Evolutionary conservation across 2,113 vertebrate genomes (phyloP).

Genomic region (Cromileptes altivelis): DNA sequence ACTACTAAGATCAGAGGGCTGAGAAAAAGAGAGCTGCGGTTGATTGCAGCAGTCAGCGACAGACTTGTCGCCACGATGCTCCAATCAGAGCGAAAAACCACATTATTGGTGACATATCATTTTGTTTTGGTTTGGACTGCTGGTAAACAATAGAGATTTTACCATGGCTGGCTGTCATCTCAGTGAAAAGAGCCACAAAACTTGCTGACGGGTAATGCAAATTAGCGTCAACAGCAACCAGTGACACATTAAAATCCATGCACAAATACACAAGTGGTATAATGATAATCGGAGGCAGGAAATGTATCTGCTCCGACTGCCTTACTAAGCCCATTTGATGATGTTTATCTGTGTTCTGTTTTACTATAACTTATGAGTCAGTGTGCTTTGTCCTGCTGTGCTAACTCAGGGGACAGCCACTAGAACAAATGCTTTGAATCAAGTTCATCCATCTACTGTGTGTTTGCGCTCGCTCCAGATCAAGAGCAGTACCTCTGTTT

Average conservation of each 20-base stretch:
- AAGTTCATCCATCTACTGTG: neutral
- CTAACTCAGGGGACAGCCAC: neutral
- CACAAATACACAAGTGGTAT: neutral
- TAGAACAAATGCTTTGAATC: neutral
- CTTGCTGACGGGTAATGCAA: conserved; percentile 28
- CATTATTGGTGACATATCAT: conserved; percentile 64
- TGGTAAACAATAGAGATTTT: conserved; percentile 48
- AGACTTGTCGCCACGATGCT: conserved; percentile 53
- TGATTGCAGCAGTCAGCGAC: conserved; percentile 48
- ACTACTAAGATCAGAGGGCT: conserved; percentile 56
- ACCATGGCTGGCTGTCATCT: conserved; percentile 26
- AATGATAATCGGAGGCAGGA: neutral
- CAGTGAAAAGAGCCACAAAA: conserved; percentile 13
- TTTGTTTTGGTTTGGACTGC: conserved; percentile 57
- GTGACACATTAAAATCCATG: neutral
- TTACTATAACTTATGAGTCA: neutral
- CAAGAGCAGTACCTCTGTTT: neutral
- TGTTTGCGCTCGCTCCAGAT: neutral
- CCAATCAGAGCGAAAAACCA: conserved; percentile 45
- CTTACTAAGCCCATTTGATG: neutral
- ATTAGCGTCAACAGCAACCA: conserved; percentile 19
- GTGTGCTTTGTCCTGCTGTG: neutral
- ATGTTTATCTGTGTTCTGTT: conserved; percentile 6
- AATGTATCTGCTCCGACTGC: neutral
- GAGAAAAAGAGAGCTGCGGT: conserved; percentile 26